Percentiles rank a stretch among this genome's conserved stretches.
Conservation (phyloP, 2,797 vertebrate genomes). For the Adelosebastes latens region DNA sequence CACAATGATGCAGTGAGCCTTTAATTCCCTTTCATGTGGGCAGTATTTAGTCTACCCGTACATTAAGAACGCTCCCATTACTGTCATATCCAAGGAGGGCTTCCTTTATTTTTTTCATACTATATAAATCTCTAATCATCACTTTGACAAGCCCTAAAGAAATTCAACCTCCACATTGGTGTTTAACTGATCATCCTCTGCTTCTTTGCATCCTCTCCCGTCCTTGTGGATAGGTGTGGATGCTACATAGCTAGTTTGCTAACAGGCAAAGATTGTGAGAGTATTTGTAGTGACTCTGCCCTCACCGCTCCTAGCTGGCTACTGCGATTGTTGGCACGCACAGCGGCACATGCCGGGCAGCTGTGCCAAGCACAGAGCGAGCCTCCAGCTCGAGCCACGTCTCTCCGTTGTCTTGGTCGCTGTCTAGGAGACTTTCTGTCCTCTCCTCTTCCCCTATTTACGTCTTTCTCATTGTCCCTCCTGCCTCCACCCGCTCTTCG, state of each 20-base stretch:
- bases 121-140: background rate
- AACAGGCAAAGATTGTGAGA: slow-evolving; percentile 15
- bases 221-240: background rate
- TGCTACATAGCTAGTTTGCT: background rate
- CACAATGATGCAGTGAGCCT: background rate
- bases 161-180: background rate
- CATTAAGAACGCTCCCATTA: background rate
- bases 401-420: background rate
- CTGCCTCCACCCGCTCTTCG: background rate
- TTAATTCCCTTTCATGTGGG: background rate
- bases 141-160: background rate
- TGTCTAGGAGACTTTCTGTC: slow-evolving; percentile 3
- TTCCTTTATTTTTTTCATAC: background rate
- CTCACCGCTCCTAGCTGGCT: slow-evolving; percentile 5
- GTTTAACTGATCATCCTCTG: background rate
- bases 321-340: slow-evolving; percentile 45
- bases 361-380: slow-evolving; percentile 41
- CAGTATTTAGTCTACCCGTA: background rate
- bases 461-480: background rate
- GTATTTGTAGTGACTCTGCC: slow-evolving; percentile 43
- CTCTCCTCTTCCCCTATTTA: background rate
- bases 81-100: background rate
- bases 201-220: background rate
- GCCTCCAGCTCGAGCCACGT: slow-evolving; percentile 21
- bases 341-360: slow-evolving; percentile 46